Percentiles rank a stretch among this genome's conserved stretches.
phyloP scores from a whole-genome alignment of 2,113 vertebrate species.

The Menidia beryllina region DNA sequence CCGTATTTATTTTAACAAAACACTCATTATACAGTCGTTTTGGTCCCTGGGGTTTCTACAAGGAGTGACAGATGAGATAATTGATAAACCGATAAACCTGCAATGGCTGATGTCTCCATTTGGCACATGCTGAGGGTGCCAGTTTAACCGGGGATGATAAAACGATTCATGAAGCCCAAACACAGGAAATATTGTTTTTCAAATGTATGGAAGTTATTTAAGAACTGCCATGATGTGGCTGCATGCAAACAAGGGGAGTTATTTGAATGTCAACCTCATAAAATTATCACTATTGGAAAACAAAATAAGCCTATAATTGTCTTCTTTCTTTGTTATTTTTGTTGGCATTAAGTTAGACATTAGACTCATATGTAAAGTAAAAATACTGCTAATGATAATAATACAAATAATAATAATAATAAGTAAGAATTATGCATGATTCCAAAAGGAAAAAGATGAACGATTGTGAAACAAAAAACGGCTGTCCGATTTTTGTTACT shows the following conservation, averaged over 20 bases:
- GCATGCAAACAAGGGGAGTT: too few species aligned
- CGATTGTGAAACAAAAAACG: too few species aligned
- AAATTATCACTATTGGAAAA: background rate
- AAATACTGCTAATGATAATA: too few species aligned
- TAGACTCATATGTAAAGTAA: too few species aligned
- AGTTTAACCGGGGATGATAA: background rate
- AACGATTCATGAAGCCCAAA: background rate
- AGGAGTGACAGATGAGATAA: constrained; percentile 5
- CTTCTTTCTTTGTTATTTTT: background rate
- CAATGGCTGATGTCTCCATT: constrained; percentile 1
- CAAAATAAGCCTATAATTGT: background rate
- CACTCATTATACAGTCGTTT: background rate
- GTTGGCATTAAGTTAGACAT: too few species aligned
- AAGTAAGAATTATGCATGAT: too few species aligned
- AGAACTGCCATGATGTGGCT: too few species aligned
- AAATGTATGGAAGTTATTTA: too few species aligned
- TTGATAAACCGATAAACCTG: constrained; percentile 18
- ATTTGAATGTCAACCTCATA: background rate
- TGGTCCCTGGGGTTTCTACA: background rate
- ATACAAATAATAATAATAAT: too few species aligned
- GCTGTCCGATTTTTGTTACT: too few species aligned
- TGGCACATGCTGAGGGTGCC: background rate
- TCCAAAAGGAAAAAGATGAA: too few species aligned
- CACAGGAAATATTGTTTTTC: too few species aligned
- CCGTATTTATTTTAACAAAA: background rate